Percentiles rank a stretch among this genome's conserved stretches.
Evolutionary conservation across 2,113 vertebrate species (phyloP).

Genomic region (Neofelis nebulosa): DNA sequence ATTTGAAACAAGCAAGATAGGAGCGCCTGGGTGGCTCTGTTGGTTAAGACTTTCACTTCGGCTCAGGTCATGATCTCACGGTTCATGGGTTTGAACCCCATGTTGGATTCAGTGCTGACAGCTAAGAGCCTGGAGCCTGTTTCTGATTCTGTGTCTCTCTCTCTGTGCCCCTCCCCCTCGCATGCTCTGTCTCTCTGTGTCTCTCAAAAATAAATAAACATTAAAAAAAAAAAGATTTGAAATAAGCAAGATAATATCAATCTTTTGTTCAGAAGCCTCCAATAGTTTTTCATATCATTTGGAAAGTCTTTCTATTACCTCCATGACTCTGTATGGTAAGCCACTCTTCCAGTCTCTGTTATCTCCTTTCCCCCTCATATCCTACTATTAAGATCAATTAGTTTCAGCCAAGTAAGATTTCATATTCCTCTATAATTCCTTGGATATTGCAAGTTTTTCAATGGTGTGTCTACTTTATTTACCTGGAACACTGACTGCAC

Average conservation of each 20-base stretch:
- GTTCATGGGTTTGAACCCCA: too few relatives aligned
- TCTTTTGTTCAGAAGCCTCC: neutral
- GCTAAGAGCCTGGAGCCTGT: too few relatives aligned
- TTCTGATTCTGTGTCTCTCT: too few relatives aligned
- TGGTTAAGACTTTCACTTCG: too few relatives aligned
- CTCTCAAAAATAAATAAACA: too few relatives aligned
- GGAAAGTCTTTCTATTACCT: neutral
- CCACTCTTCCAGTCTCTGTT: neutral
- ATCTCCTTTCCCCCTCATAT: neutral
- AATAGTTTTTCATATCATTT: neutral
- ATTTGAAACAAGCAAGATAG: neutral
- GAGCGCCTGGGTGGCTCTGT: too few relatives aligned
- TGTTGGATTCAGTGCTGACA: too few relatives aligned
- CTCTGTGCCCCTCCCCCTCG: too few relatives aligned
- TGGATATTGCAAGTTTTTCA: neutral
- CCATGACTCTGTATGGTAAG: neutral
- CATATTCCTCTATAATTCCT: neutral
- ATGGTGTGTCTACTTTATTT: accelerated
- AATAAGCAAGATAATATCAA: neutral
- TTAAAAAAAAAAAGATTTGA: too few relatives aligned
- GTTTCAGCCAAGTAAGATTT: neutral
- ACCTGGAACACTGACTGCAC: neutral
- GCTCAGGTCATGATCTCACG: too few relatives aligned
- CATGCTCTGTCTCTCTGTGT: too few relatives aligned
- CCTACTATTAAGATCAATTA: neutral